Base-by-base conservation (phyloP, 2,113 vertebrate species). In the Potamarius usumacintae region DNA sequence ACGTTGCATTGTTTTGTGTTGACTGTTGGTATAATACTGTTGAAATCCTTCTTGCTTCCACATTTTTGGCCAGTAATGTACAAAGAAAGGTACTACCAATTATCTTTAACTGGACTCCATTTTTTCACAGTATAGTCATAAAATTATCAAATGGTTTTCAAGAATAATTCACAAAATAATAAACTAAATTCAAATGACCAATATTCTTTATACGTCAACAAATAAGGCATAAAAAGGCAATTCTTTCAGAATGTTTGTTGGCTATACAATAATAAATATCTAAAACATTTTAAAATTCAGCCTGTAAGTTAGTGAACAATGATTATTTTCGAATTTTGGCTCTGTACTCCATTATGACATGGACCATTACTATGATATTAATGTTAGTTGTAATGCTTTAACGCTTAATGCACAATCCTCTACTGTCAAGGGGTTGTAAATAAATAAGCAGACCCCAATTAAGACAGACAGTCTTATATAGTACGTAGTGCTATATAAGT, bases 221-320 rank as follows among this genome's bases (percentile, higher is more conserved):
- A 22, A 80, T 5, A 80, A 34, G 7, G 50, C 81, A 71, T 67
- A 88, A 77, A 88, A 20, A n/a, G 10, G 42, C 71, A 69, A 52
- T 57, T 65, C 22, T 84, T 76, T 85, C 52, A 89, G 55, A 89
- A 85, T 42, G 48, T 83, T 62, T 78, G 48, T 86, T 85, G 60
- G 81, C 87, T 89, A 72, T 58, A 77, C 69, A 48, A 83, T 78
- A 90, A 88, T 87, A 89, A 85, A 87, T 87, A 87, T 83, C 8
- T 78, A 72, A 87, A 30, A 72, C 78, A 82, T 34, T 22, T 42
- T 12, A 48, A 76, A 76, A 76, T 80, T 17, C 4, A 85, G 12
- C 25, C 74, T 25, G 62, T 74, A 82, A 81, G 14, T 82, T 48
- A 25, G 7, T 76, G 22, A 53, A 72, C 50, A 58, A 22, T 72